A percentile compares a stretch with the other conserved stretches of the same genome.
Conservation (phyloP, 64 coral and sea anemone species). For the Platygyra sinensis region DNA sequence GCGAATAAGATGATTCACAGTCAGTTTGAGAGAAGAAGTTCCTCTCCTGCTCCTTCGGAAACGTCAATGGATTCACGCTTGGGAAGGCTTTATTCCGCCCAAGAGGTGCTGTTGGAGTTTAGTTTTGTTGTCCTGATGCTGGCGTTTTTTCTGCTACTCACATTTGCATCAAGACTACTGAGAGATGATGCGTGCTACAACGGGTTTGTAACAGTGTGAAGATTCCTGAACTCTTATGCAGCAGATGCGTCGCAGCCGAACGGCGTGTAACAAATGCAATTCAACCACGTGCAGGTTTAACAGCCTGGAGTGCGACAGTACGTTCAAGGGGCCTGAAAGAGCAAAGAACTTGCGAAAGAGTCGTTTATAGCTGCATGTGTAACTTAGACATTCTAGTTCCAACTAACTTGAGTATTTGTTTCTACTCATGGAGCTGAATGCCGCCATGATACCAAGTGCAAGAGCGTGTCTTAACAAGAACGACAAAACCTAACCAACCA, state of each 20-base stretch:
- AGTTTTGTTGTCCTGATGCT: conserved; percentile 10
- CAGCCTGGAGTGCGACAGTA: neutral
- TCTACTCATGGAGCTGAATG: no score
- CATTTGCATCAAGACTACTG: neutral
- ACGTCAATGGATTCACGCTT: neutral
- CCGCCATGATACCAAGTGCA: no score
- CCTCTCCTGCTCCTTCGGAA: neutral
- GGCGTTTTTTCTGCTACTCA: neutral
- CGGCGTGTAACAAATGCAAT: no score
- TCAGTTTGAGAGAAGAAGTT: neutral
- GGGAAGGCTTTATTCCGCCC: neutral
- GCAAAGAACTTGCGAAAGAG: no score
- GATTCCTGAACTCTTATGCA: neutral
- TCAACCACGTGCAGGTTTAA: no score
- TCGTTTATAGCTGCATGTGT: no score
- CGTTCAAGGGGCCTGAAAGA: neutral
- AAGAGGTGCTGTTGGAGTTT: neutral
- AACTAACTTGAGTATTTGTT: no score
- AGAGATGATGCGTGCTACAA: neutral
- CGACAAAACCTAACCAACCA: no score
- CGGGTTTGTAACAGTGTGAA: neutral
- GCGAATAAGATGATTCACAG: conserved; percentile 5
- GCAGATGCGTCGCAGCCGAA: neutral
- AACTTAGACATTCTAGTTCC: no score
- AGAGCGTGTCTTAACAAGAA: no score